Evolutionary conservation across 2,888 invertebrate species (phyloP).

Genomic region (Leucophora obtusa): DNA sequence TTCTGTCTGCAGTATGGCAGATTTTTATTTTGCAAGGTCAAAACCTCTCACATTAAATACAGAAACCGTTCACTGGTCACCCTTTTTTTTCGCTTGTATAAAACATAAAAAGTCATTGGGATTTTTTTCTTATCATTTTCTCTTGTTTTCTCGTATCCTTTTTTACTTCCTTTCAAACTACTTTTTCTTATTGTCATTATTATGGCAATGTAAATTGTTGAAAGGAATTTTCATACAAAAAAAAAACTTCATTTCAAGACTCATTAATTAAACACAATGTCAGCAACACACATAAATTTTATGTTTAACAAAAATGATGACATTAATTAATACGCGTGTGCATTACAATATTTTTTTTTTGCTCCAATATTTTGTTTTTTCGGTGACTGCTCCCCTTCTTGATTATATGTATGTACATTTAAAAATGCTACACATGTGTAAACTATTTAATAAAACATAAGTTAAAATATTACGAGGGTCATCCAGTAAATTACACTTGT

Average conservation of each 20-base stretch:
- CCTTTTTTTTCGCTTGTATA: neutral
- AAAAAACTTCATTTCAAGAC: slow-evolving; percentile 46
- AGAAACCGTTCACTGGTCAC: too few relatives aligned
- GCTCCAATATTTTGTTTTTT: neutral
- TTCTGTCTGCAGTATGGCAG: too few relatives aligned
- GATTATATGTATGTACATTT: neutral
- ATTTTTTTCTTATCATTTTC: slow-evolving; percentile 16
- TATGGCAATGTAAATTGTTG: neutral
- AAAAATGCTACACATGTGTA: slow-evolving; percentile 35
- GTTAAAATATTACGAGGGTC: neutral
- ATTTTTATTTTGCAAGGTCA: too few relatives aligned
- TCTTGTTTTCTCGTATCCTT: slow-evolving; percentile 36
- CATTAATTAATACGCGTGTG: slow-evolving; percentile 65
- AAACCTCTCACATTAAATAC: too few relatives aligned
- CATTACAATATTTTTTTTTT: slow-evolving; percentile 47
- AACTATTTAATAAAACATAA: slow-evolving; percentile 35
- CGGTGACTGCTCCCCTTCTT: slow-evolving; percentile 1
- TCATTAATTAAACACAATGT: slow-evolving; percentile 64
- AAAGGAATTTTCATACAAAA: neutral
- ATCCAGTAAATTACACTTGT: too few relatives aligned
- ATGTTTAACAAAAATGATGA: slow-evolving; percentile 62
- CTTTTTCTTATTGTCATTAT: slow-evolving; percentile 8
- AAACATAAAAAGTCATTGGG: slow-evolving; percentile 12
- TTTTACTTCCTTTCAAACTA: slow-evolving; percentile 16
- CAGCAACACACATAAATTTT: slow-evolving; percentile 62